phyloP scores from a whole-genome alignment of 2,797 vertebrate species.

The Aselliscus stoliczkanus region DNA sequence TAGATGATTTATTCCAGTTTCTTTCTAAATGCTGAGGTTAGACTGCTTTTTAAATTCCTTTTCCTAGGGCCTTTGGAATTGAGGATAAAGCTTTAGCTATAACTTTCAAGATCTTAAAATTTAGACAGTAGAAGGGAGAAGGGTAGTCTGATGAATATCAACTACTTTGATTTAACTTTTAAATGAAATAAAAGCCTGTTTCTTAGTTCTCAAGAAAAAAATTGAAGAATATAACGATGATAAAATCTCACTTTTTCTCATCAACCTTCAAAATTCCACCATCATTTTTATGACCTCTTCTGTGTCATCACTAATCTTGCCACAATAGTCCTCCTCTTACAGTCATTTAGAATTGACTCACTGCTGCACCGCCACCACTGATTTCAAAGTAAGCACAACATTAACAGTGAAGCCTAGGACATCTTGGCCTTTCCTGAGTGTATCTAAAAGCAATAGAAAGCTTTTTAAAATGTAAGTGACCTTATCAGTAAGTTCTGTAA shows the following conservation, averaged over 20 bases:
- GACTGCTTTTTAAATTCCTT: constrained; percentile 29
- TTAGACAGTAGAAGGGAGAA: background rate
- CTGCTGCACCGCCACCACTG: background rate
- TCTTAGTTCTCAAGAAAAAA: background rate
- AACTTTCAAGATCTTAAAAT: background rate
- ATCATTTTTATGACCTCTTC: background rate
- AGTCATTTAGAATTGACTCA: background rate
- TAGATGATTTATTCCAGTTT: constrained; percentile 22
- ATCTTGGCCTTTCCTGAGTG: background rate
- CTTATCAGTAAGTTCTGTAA: constrained; percentile 44
- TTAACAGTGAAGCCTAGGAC: background rate
- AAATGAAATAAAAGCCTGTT: constrained; percentile 40
- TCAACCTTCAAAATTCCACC: constrained; percentile 1
- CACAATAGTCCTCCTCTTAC: background rate
- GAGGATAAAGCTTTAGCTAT: constrained; percentile 1
- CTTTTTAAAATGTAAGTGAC: constrained; percentile 48
- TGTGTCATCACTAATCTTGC: too few relatives aligned
- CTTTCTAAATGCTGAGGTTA: constrained; percentile 44
- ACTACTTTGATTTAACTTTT: background rate
- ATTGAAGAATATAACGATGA: background rate
- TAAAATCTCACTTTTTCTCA: constrained; percentile 14
- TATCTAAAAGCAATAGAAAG: constrained; percentile 30
- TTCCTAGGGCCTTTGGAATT: background rate
- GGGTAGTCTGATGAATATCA: background rate
- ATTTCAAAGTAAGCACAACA: background rate